Percentiles rank a stretch among this genome's conserved stretches.
These are phyloP conservation scores for Apostichopus parvimensis DNA, from an alignment of 35 echinoderm and acorn worm species.

Conservation along the genomic window DNA sequence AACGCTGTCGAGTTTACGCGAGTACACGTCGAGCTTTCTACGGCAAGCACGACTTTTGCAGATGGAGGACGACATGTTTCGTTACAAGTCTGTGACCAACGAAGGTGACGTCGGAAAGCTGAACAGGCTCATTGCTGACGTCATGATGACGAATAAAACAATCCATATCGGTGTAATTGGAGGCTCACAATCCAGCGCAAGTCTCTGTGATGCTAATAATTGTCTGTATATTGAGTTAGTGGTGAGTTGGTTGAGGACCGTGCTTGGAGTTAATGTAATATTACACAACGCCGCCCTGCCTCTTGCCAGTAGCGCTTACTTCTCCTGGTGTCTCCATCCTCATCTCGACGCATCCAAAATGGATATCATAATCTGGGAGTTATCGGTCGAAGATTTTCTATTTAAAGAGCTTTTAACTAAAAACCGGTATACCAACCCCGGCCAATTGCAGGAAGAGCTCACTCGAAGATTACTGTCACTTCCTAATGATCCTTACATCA, in stretches of 20 bases:
- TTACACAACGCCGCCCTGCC: constrained; percentile 72
- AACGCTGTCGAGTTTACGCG: constrained; percentile 61
- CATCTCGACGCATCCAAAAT: constrained; percentile 75
- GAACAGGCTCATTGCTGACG: constrained; percentile 56
- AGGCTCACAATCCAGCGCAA: constrained; percentile 35
- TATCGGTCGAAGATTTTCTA: constrained; percentile 70
- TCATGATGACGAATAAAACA: constrained; percentile 71
- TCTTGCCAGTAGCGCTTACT: constrained; percentile 72
- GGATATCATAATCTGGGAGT: constrained; percentile 79
- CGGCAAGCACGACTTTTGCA: constrained; percentile 16
- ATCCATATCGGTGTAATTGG: constrained; percentile 69
- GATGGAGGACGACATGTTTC: constrained; percentile 68
- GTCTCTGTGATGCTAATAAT: constrained; percentile 46
- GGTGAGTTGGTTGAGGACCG: constrained; percentile 54
- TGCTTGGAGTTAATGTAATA: constrained; percentile 56
- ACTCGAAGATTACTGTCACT: constrained; percentile 57
- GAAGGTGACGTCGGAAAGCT: constrained; percentile 55
- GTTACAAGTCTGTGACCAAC: constrained; percentile 65
- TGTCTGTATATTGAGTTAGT: constrained; percentile 69
- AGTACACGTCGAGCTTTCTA: constrained; percentile 56
- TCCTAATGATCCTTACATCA: constrained; percentile 62
- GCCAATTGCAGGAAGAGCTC: constrained; percentile 68
- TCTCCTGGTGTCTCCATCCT: constrained; percentile 70
- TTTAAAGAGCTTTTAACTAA: constrained; percentile 47
- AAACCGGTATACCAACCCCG: constrained; percentile 54